phyloP scores from a whole-genome alignment of 2,113 vertebrate genomes.

The Herpailurus yagouaroundi region DNA sequence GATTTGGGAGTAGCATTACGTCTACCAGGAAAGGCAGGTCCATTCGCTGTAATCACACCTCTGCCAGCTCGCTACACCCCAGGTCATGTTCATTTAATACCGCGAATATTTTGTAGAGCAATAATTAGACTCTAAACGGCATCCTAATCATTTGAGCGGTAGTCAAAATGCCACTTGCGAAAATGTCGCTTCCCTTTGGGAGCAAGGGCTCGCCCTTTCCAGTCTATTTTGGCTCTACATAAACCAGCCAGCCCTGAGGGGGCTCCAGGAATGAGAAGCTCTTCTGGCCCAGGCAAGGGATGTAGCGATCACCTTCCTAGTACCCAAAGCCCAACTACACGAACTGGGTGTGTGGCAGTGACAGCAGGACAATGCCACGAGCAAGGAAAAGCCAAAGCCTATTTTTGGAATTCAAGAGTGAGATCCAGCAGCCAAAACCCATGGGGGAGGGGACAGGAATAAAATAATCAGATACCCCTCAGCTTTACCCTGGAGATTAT shows the following conservation, averaged over 20 bases:
- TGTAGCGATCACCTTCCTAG: conserved; percentile 59
- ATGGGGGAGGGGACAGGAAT: not conserved
- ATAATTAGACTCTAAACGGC: conserved; percentile 5
- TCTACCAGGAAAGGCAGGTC: conserved; percentile 33
- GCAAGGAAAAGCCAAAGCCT: not conserved
- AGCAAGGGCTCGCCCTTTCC: not conserved
- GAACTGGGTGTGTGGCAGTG: conserved; percentile 25
- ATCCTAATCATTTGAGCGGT: not conserved
- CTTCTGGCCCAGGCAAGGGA: conserved; percentile 39
- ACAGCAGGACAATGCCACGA: conserved; percentile 24
- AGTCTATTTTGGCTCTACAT: not conserved
- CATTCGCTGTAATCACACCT: not conserved
- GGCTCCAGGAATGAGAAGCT: not conserved
- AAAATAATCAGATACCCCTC: not conserved
- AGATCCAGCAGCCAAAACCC: conserved; percentile 22
- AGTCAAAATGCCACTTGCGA: not conserved
- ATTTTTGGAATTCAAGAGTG: conserved; percentile 61
- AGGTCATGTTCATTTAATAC: not conserved
- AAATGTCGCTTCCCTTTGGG: not conserved
- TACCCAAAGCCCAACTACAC: not conserved
- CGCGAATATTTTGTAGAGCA: not conserved
- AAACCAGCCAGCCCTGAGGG: not conserved
- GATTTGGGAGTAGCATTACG: not conserved
- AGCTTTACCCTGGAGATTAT: not conserved
- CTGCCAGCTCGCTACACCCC: not conserved